Evolutionary conservation across 2,113 vertebrate species (phyloP), one percentile per base, ranked within the genome.

Genomic region (Sturnira hondurensis): DNA sequence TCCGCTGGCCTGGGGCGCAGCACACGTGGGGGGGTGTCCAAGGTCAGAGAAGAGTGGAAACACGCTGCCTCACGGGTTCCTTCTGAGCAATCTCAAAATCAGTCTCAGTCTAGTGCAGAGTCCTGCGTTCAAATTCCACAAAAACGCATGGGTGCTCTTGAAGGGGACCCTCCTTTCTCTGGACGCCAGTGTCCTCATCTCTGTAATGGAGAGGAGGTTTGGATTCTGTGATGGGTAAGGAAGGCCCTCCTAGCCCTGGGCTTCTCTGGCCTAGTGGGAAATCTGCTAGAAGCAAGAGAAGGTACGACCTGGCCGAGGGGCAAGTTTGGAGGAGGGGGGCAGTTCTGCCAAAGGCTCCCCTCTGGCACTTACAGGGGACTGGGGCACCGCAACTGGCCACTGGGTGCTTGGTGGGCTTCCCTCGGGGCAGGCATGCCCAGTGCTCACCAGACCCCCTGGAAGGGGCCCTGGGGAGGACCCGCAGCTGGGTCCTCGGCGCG

Each of bases 221-320:
- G 68, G 36, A 26, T 38, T 70, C 78, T 20, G 4, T 4, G 43
- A 28, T 36, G 43, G 20, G 38, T 14, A 16, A 50, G 7, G 26
- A 16, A 50, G 7, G 26, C n/a, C 20, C 19, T 87, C 22, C 26
- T 14, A 43, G 82, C 6, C 80, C 56, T 56, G 7, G 61, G 73
- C 45, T 84, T 65, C 84, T 70, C 33, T 41, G 33, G 58, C 20
- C 56, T 14, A 7, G 13, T 36, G 56, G 63, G 50, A 36, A 74
- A 67, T 41, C 93, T 90, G 14, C 17, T 54, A 22, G 63, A 87
- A 83, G 68, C 43, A 54, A 76, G 73, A 68, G 70, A 52, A 83
- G 50, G 43, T 38, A 17, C 28, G 26, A 76, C 33, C 26, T 38
- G 33, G 24, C 41, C 24, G 52, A 70, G 33, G 31, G 71, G 47